A percentile compares a stretch with the other conserved stretches of the same genome.
Conservation (phyloP, 2,888 invertebrate species). For the Leucophora obtusa region DNA sequence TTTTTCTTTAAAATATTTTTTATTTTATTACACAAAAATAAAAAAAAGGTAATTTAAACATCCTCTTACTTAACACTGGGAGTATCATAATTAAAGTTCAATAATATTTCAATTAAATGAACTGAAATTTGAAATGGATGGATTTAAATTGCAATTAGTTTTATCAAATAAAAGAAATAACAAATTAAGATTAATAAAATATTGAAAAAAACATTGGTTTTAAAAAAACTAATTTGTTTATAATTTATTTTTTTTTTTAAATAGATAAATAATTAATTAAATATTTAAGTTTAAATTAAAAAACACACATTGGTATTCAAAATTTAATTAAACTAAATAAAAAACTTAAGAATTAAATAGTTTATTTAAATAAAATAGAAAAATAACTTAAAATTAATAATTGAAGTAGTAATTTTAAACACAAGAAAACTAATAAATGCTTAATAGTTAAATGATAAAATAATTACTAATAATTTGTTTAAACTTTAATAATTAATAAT, state of each 20-base stretch:
- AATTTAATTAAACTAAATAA: constrained; percentile 38
- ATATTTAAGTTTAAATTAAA: constrained; percentile 24
- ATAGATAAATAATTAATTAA: constrained; percentile 56
- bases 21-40: constrained; percentile 54
- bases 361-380: constrained; percentile 43
- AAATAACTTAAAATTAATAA: constrained; percentile 35
- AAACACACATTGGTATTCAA: constrained; percentile 50
- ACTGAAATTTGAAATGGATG: constrained; percentile 62
- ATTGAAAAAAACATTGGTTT: not conserved
- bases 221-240: constrained; percentile 32
- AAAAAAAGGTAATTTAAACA: constrained; percentile 37
- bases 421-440: constrained; percentile 56
- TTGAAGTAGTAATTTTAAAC: constrained; percentile 28
- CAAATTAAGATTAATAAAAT: constrained; percentile 16
- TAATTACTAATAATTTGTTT: constrained; percentile 37
- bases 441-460: constrained; percentile 38
- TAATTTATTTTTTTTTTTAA: constrained; percentile 42
- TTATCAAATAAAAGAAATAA: constrained; percentile 51
- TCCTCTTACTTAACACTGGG: constrained; percentile 50
- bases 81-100: constrained; percentile 43
- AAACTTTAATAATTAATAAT: constrained; percentile 34
- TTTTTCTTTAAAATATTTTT: constrained; percentile 47
- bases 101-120: constrained; percentile 46
- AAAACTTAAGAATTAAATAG: constrained; percentile 43
- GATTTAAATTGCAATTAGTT: constrained; percentile 56